A percentile compares a stretch with the other conserved stretches of the same genome.
These are phyloP conservation scores for Tangara arthus DNA, from an alignment of 2,797 vertebrate genomes.

Conservation along the genomic window DNA sequence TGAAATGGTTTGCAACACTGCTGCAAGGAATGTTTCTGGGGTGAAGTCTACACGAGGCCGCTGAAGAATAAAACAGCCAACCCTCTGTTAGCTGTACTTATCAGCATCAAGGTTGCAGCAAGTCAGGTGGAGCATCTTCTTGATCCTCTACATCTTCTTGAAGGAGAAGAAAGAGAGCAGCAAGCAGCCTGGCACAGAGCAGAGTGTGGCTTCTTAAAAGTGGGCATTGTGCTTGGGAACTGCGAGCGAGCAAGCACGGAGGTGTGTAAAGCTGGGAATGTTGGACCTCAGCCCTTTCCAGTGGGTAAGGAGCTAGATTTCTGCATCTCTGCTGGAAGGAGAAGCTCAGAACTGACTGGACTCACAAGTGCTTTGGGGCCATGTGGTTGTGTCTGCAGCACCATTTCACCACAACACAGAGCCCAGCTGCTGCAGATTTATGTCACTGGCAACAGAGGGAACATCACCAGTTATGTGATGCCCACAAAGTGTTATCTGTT, in stretches of 20 bases:
- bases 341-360: neutral
- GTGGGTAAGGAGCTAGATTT: neutral
- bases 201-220: neutral
- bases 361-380: neutral
- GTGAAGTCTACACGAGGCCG: accelerated
- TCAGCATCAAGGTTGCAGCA: neutral
- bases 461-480: neutral
- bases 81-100: neutral
- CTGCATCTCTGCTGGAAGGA: neutral
- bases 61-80: neutral
- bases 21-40: neutral
- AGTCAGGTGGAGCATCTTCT: neutral
- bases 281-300: accelerated
- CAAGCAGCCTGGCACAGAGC: neutral
- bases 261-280: accelerated
- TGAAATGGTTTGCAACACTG: neutral
- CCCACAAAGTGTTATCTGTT: neutral
- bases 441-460: neutral
- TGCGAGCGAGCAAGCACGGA: neutral
- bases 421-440: neutral
- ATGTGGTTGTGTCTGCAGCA: accelerated
- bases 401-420: neutral
- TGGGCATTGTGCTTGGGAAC: accelerated
- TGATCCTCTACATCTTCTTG: neutral
- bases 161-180: neutral